Evolutionary conservation across 2,113 vertebrate species (phyloP), one percentile per base, ranked within the genome.

Genomic region (Lipophrys pholis): DNA sequence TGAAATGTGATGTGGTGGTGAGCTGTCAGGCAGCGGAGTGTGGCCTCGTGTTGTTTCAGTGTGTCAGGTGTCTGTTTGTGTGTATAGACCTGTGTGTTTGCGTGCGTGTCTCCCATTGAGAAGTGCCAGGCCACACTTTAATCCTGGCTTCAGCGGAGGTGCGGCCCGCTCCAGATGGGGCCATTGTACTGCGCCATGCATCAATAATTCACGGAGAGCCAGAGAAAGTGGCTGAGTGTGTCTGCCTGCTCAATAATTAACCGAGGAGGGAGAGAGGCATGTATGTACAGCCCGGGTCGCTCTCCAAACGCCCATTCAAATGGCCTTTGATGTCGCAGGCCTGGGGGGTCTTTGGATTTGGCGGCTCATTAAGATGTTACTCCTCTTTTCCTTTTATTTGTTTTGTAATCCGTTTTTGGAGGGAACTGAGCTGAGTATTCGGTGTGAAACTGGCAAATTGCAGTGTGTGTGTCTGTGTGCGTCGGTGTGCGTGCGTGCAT

Each of bases 231-330:
- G 83, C 79, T 69, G 79, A 88, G 89, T 89, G 83, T 88, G 89
- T 91, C 85, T 90, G 86, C 89, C 87, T 90, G 84, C 85, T 94
- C 86, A 93, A 94, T 94, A 93, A 93, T 93, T 93, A 92, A 93
- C 84, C 71, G 82, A 87, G 69, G 82, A 85, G 57, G 80, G 83
- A 85, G 89, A 80, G 83, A 82, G 72, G 78, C 89, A 76, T 91
- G 87, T 89, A 88, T 84, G 86, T 88, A 83, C 80, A 81, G 88
- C 83, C 84, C 39, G 76, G 85, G 92, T 86, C 89, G 82, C 85
- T 88, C 78, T 83, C 84, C 73, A 87, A 93, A 90, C 69, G 74
- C 80, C 87, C 74, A 52, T 90, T 89, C 78, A 90, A 82, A 77
- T 78, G 68, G 78, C 81, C 83, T 93, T 93, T 93, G 89, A 91